Base-by-base conservation (phyloP, 2,888 invertebrate species). In the Aspidapion aeneum region DNA sequence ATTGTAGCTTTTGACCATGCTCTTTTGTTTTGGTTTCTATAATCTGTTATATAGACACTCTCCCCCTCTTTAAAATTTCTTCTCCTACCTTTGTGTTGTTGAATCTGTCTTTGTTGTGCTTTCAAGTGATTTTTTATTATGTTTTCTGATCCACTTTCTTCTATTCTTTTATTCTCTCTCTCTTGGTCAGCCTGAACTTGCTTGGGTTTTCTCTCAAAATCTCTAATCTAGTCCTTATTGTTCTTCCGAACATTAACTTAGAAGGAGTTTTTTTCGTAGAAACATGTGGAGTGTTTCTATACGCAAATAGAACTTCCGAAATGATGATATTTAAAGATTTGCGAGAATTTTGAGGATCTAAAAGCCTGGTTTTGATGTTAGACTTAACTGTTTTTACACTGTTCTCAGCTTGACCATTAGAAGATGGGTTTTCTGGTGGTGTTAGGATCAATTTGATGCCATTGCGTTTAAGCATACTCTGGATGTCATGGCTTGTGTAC, bases 181-280 rank as follows among this genome's bases (percentile, higher is more conserved):
- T n/a, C n/a, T n/a, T n/a, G n/a, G n/a, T n/a, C n/a, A n/a, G n/a
- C n/a, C n/a, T n/a, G n/a, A n/a, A n/a, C n/a, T n/a, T n/a, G n/a
- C n/a, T n/a, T n/a, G n/a, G n/a, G n/a, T n/a, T n/a, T n/a, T n/a
- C n/a, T n/a, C n/a, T n/a, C n/a, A n/a, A n/a, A n/a, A n/a, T n/a
- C n/a, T n/a, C n/a, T n/a, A n/a, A n/a, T n/a, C n/a, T n/a, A n/a
- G 21, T 52, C 21, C 58, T n/a, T n/a, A 56, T 21, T 19, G 16
- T 62, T 56, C 62, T 57, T 57, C 63, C 61, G 49, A 60, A 22
- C 54, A 61, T 22, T 18, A 61, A 57, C 51, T 63, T 50, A 17
- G 63, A 20, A 50, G 63, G 63, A 3, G 12, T 35, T 35, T 35
- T 7, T 35, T 35, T 35, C 5, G 35, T 35, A 12, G 35, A 35